Conservation (phyloP, 2,888 invertebrate genomes). For the Zaprionus obscuricornis region DNA sequence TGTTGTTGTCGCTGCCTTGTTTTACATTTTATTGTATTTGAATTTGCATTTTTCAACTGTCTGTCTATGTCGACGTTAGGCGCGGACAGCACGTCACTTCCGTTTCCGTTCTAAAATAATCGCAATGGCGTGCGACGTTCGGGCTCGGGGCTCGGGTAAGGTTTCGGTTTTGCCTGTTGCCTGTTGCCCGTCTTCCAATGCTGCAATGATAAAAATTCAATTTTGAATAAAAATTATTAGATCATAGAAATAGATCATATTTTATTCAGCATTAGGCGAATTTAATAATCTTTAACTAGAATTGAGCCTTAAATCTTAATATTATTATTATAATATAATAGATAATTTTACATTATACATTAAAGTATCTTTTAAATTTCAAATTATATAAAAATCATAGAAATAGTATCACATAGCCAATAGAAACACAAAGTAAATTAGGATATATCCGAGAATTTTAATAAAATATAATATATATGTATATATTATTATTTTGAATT, state of each 20-base stretch:
- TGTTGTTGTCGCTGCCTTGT: conserved; percentile 32
- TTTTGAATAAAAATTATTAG: conserved; percentile 19
- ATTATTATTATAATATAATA: too few relatives aligned
- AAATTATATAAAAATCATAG: too few relatives aligned
- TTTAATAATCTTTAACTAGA: conserved; percentile 31
- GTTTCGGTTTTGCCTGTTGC: background rate
- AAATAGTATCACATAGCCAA: too few relatives aligned
- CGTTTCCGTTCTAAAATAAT: conserved; percentile 50
- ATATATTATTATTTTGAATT: too few relatives aligned
- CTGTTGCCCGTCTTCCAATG: conserved; percentile 5
- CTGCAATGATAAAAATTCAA: conserved; percentile 36
- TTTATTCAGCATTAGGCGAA: background rate
- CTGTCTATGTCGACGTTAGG: conserved; percentile 22
- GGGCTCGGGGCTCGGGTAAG: too few relatives aligned
- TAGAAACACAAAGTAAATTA: too few relatives aligned
- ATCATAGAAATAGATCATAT: background rate
- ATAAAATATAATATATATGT: too few relatives aligned
- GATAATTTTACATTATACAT: too few relatives aligned
- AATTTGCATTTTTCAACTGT: conserved; percentile 72
- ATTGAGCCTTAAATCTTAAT: too few relatives aligned
- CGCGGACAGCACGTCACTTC: conserved; percentile 40
- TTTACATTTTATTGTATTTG: conserved; percentile 77
- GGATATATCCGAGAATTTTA: too few relatives aligned
- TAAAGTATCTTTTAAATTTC: too few relatives aligned
- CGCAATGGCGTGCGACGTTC: conserved; percentile 3